Percentiles rank a stretch among this genome's conserved stretches.
Evolutionary conservation across 2,888 invertebrate species (phyloP).

Genomic region (Lepetodrilus schrolli): DNA sequence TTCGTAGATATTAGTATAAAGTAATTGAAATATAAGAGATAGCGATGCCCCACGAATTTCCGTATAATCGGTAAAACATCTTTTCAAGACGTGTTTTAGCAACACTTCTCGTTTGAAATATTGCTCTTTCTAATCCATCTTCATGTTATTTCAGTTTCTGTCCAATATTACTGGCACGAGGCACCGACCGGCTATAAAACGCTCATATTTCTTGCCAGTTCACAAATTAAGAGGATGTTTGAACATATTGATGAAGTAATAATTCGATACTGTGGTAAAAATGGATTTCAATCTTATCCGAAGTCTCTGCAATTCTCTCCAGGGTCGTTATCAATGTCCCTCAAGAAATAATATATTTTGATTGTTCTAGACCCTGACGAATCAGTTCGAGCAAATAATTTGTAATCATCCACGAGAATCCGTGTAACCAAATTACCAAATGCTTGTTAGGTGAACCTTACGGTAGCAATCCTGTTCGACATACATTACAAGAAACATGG

Average conservation of each 20-base stretch:
- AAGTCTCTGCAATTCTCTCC: not conserved
- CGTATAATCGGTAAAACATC: slow-evolving; percentile 13
- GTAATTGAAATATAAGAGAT: not conserved
- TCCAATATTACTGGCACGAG: not conserved
- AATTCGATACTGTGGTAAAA: slow-evolving; percentile 13
- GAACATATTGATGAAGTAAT: slow-evolving; percentile 27
- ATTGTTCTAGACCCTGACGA: slow-evolving; percentile 23
- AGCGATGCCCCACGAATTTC: not conserved
- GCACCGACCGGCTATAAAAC: slow-evolving; percentile 9
- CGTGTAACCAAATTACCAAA: not conserved
- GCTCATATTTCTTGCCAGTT: slow-evolving; percentile 2
- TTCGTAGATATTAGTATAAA: not conserved
- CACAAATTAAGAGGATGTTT: slow-evolving; percentile 15
- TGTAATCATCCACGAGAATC: not conserved
- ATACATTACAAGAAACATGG: slow-evolving; percentile 21
- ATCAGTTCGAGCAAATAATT: slow-evolving; percentile 18
- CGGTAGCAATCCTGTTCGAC: not conserved
- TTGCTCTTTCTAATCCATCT: not conserved
- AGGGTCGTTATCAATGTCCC: not conserved
- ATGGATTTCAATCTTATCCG: not conserved
- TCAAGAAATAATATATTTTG: slow-evolving; percentile 20
- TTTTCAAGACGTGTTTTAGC: not conserved
- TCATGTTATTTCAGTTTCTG: slow-evolving; percentile 3
- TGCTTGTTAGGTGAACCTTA: slow-evolving; percentile 20
- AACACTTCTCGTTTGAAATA: not conserved